Base-by-base conservation (phyloP, 2,888 invertebrate species). In the Auanema sp. region DNA sequence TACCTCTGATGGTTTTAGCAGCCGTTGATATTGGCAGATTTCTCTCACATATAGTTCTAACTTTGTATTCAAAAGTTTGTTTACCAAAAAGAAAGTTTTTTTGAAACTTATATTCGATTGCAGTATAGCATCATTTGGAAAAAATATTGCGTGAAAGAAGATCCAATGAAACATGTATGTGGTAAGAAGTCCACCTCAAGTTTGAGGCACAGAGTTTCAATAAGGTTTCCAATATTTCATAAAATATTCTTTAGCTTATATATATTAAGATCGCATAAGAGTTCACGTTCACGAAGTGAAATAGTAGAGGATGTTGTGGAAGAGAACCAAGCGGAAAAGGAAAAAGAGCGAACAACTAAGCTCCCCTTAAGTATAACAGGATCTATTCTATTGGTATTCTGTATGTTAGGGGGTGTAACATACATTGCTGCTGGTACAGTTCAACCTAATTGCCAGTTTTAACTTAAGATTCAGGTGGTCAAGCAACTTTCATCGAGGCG, bases 21-120 rank as follows among this genome's bases (percentile, higher is more conserved):
- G 83, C 83, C 4, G 81, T 83, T 8, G 83, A 83, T 67, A 79
- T 83, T 41, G 83, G 83, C 24, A 71, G 81, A 33, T 83, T 83
- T 58, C 59, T 83, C 1, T 83, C 81, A n/a, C 77, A 79, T 52
- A 73, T 80, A 50, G 79, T 80, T 0, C 69, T 80, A 2, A 67
- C 66, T 18, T 50, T 77, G 2, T 82, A 81, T 60, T 69, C 72
- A n/a, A 78, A 78, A 66, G 79, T 78, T 12, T 18, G 25, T 33
- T 1, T n/a, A n/a, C n/a, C n/a, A n/a, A 8, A 33, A 33, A 5
- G 8, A 5, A 8, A 33, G 33, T 33, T 33, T 3, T 8, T 33
- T 33, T 33, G 33, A 33, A 33, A 33, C 8, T 33, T 8, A 5
- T 33, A 5, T 33, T 33, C 8, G 33, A 8, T 33, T 33, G 33